Conservation (phyloP, 2,888 invertebrate genomes). For the Zhengitettix transpicula region DNA sequence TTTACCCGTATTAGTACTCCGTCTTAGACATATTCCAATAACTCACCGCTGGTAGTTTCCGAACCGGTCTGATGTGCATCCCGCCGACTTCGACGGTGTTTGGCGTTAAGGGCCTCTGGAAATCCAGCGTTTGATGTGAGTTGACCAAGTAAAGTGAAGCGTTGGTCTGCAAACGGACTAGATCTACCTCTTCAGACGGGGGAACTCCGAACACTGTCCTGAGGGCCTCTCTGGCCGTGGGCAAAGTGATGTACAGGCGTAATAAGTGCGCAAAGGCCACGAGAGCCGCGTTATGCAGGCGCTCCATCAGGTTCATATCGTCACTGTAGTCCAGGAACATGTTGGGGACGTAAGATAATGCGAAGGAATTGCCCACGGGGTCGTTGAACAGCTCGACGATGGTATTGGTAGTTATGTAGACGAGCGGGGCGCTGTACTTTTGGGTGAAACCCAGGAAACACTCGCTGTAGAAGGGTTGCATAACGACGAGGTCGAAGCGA, state of each 20-base stretch:
- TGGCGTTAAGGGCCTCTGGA: not conserved
- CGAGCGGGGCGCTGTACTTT: constrained; percentile 29
- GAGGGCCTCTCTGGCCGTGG: too few relatives aligned
- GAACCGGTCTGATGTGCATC: too few relatives aligned
- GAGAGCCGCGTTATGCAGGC: constrained; percentile 14
- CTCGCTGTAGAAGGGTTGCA: constrained; percentile 29
- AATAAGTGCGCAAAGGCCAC: not conserved
- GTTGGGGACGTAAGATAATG: constrained; percentile 23
- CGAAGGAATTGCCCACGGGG: constrained; percentile 20
- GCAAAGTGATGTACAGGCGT: not conserved
- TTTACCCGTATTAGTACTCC: too few relatives aligned
- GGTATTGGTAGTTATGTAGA: constrained; percentile 25
- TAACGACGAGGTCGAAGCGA: constrained; percentile 36
- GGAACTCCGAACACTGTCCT: too few relatives aligned
- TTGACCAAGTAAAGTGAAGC: too few relatives aligned
- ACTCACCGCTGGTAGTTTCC: too few relatives aligned
- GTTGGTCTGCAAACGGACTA: too few relatives aligned
- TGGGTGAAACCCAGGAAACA: constrained; percentile 7
- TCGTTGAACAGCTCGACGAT: constrained; percentile 18
- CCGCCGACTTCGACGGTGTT: not conserved
- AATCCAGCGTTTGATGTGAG: too few relatives aligned
- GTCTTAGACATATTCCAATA: too few relatives aligned
- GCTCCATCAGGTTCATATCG: constrained; percentile 18
- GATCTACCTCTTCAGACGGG: too few relatives aligned
- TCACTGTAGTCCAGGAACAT: constrained; percentile 16